These are phyloP conservation scores for Tipula confusa DNA, from an alignment of 2,888 invertebrate species.

Conservation along the genomic window DNA sequence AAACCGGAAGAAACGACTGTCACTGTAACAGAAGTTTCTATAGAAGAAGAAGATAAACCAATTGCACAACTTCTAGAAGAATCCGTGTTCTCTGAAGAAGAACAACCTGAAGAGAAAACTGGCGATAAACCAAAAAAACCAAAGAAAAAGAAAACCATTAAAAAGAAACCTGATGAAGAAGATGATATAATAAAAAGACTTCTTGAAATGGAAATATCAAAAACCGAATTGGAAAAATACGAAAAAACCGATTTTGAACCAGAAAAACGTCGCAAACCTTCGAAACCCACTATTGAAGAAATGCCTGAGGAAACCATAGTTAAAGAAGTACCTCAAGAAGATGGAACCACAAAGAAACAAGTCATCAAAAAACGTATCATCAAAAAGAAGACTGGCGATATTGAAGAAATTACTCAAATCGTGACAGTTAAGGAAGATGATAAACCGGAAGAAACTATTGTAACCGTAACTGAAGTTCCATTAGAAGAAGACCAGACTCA, in stretches of 20 bases:
- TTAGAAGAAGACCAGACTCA: no score
- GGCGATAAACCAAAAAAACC: constrained; percentile 39
- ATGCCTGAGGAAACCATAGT: constrained; percentile 42
- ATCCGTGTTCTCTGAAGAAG: no score
- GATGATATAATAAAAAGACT: constrained; percentile 34
- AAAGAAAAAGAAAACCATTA: constrained; percentile 36
- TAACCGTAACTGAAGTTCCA: constrained; percentile 41
- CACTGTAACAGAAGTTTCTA: no score
- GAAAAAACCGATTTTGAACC: constrained; percentile 46
- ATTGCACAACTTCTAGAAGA: no score
- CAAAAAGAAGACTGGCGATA: constrained; percentile 44
- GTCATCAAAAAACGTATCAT: constrained; percentile 43
- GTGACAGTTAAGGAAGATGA: constrained; percentile 48
- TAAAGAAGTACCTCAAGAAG: constrained; percentile 47
- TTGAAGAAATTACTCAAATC: constrained; percentile 48
- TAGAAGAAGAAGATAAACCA: constrained; percentile 39
- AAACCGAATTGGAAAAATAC: constrained; percentile 42
- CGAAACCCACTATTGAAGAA: constrained; percentile 41
- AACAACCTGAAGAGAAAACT: constrained; percentile 33
- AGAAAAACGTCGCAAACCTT: constrained; percentile 45
- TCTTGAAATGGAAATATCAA: constrained; percentile 41
- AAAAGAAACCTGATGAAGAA: constrained; percentile 42
- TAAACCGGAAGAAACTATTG: constrained; percentile 45
- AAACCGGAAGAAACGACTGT: no score
- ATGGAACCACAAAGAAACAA: constrained; percentile 42